Evolutionary conservation across 2,888 invertebrate genomes (phyloP).

Genomic region (Cantharis flavilabris): DNA sequence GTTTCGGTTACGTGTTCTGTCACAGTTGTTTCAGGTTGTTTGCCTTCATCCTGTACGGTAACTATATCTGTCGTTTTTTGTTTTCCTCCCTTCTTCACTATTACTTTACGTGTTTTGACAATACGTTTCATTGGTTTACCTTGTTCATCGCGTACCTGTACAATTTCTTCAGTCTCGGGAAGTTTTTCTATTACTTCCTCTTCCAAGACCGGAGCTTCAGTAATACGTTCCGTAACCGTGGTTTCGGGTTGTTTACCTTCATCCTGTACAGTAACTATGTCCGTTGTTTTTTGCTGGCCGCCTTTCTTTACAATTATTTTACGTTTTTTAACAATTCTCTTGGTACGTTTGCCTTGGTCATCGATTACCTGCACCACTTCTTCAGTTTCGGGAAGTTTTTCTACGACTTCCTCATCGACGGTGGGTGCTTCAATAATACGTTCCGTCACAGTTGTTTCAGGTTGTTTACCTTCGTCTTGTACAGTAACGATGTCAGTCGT

Average conservation of each 20-base stretch:
- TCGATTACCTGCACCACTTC: neutral
- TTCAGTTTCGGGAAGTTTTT: neutral
- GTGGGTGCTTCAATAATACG: constrained; percentile 38
- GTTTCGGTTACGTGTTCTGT: constrained; percentile 39
- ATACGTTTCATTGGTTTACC: constrained; percentile 28
- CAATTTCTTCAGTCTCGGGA: constrained; percentile 39
- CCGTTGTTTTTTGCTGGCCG: constrained; percentile 47
- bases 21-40: constrained; percentile 31
- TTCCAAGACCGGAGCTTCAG: constrained; percentile 33
- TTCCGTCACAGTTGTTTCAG: constrained; percentile 49
- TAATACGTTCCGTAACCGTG: constrained; percentile 35
- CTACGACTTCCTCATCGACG: neutral
- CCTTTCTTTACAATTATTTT: constrained; percentile 52
- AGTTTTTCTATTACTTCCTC: constrained; percentile 33
- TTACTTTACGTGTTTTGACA: constrained; percentile 13
- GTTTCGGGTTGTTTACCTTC: constrained; percentile 30
- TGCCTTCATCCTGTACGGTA: constrained; percentile 40
- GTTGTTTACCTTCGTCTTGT: constrained; percentile 42
- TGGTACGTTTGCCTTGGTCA: constrained; percentile 1
- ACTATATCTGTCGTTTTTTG: constrained; percentile 29
- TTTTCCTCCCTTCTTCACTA: constrained; percentile 14
- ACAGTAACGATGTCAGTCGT: constrained; percentile 47
- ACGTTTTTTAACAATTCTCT: constrained; percentile 46
- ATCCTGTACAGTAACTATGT: constrained; percentile 39
- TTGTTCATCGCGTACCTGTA: constrained; percentile 26